Base-by-base conservation (phyloP, 1,140 invertebrate genomes). In the Halesus radiatus region DNA sequence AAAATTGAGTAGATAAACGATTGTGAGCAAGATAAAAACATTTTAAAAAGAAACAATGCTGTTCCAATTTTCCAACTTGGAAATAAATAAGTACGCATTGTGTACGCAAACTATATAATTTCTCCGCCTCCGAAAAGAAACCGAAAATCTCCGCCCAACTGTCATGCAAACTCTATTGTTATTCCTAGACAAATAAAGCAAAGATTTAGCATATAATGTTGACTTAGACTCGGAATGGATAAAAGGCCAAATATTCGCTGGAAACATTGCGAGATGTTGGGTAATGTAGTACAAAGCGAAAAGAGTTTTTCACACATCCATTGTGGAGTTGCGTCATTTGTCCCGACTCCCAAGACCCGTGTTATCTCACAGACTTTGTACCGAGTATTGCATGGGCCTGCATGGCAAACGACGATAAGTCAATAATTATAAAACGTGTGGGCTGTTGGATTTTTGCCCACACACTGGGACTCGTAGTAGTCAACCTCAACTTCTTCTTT, bases 271-370 rank as follows among this genome's bases (percentile, higher is more conserved):
- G 68, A 53, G 8, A 15, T 6, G 7, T 72, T 72, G 68, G 8
- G 68, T 22, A 53, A 72, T 32, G 22, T 3, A 20, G 22, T 3
- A 20, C 50, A 15, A 53, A 50, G 22, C 8, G 22, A 72, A 72
- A 72, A 72, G 0, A 23, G 16, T 54, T 72, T 72, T 72, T 72
- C 68, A 72, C 68, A 72, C 68, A 72, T 72, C 22, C 22, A 72
- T 72, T 53, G 45, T 52, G 22, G 20, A 22, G 37, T 72, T 72
- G 50, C 45, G 45, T 72, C 68, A 72, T 15, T 53, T 20, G 45
- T 18, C 62, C n/a, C 23, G 3, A 60, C 18, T 45, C 37, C 37
- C 37, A 60, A 23, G 56, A 60, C n/a, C 15, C 3, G 50, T 53
- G 50, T 72, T 72, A 52, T 72, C 45, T 72, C 68, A 52, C 45